Percentiles rank a stretch among this genome's conserved stretches.
Evolutionary conservation across 1,140 invertebrate genomes (phyloP).

Genomic region (Tetramorium parvispinum): DNA sequence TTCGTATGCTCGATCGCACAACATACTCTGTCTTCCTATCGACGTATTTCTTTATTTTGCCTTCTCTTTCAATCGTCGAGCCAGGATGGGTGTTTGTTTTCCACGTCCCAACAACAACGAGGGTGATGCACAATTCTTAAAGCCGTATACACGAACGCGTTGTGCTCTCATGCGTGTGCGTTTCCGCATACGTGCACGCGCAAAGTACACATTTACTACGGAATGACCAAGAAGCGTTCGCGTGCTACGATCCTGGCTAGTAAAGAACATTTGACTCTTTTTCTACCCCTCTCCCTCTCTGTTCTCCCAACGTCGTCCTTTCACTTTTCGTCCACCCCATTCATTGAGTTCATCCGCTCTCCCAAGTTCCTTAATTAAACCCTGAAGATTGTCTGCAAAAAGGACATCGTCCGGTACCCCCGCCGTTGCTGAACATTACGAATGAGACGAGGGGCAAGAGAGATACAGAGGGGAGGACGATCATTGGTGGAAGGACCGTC

Average conservation of each 20-base stretch:
- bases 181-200: slow-evolving; percentile 44
- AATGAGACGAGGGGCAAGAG: slow-evolving; percentile 62
- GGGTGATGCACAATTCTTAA: slow-evolving; percentile 74
- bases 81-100: slow-evolving; percentile 75
- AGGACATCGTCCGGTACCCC: slow-evolving; percentile 81
- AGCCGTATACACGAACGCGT: slow-evolving; percentile 69
- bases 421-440: slow-evolving; percentile 68
- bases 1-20: not conserved
- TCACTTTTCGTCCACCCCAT: slow-evolving; percentile 73
- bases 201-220: not conserved
- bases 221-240: slow-evolving; percentile 58
- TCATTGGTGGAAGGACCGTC: slow-evolving; percentile 59
- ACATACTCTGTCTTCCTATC: slow-evolving; percentile 19
- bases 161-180: slow-evolving; percentile 39
- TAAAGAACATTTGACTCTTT: slow-evolving; percentile 80
- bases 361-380: slow-evolving; percentile 85
- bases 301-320: slow-evolving; percentile 17
- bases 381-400: slow-evolving; percentile 85
- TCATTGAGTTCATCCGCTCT: slow-evolving; percentile 84
- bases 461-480: slow-evolving; percentile 42
- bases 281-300: not conserved
- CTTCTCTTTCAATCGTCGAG: slow-evolving; percentile 47
- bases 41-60: slow-evolving; percentile 30
- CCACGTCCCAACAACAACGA: slow-evolving; percentile 70
- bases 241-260: slow-evolving; percentile 64